Percentiles rank a stretch among this genome's conserved stretches.
Conservation (phyloP, 2,113 vertebrate genomes). For the Forbesichthys papilliferus region DNA sequence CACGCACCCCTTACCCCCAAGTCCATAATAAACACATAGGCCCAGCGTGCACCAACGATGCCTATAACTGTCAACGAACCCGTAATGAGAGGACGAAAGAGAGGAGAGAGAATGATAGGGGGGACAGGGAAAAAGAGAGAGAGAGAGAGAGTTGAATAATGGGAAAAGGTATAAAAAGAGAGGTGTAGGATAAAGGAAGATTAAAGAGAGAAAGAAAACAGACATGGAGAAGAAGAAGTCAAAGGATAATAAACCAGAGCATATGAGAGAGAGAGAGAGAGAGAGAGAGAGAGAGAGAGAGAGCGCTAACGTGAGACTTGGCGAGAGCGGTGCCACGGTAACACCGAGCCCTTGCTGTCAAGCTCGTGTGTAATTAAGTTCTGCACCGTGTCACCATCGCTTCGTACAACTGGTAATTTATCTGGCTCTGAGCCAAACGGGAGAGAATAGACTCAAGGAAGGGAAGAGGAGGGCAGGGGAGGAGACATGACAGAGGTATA, state of each 20-base stretch:
- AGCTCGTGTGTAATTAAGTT: slow-evolving; percentile 71
- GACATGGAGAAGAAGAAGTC: too few relatives aligned
- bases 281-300: neutral
- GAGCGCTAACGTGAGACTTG: neutral
- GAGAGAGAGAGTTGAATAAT: slow-evolving; percentile 9
- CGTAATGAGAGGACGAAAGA: slow-evolving; percentile 25
- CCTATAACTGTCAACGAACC: slow-evolving; percentile 1
- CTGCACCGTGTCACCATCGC: slow-evolving; percentile 64
- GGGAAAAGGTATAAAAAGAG: too few relatives aligned
- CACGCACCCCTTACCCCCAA: neutral
- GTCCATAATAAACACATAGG: slow-evolving; percentile 35
- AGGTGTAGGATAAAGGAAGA: too few relatives aligned
- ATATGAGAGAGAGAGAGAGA: slow-evolving; percentile 16
- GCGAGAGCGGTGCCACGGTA: slow-evolving; percentile 31
- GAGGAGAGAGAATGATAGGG: neutral
- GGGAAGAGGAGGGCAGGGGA: slow-evolving; percentile 12
- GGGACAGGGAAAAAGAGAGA: too few relatives aligned
- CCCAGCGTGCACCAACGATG: neutral
- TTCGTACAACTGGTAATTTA: slow-evolving; percentile 72
- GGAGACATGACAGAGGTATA: neutral
- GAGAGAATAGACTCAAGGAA: slow-evolving; percentile 50
- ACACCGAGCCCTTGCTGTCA: slow-evolving; percentile 62
- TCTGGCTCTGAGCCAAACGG: slow-evolving; percentile 58
- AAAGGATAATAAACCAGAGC: slow-evolving; percentile 15
- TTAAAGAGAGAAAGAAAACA: too few relatives aligned